Evolutionary conservation across 2,113 vertebrate species (phyloP).

Genomic region (Mobula birostris): DNA sequence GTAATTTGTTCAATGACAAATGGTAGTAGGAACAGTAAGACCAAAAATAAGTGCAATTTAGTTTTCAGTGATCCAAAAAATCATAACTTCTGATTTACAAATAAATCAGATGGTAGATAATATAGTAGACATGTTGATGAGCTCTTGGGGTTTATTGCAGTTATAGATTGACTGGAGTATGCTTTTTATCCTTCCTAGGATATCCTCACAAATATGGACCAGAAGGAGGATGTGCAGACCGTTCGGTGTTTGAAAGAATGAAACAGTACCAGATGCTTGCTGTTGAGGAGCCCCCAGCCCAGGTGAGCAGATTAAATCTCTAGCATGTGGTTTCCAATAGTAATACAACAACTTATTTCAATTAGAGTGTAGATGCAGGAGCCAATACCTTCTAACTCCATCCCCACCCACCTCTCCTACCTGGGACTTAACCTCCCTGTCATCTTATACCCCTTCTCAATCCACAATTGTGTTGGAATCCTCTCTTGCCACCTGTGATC

Average conservation of each 20-base stretch:
- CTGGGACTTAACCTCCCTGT: no score
- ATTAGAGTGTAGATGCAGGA: no score
- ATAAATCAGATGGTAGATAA: neutral
- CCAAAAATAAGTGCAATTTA: neutral
- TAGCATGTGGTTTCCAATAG: neutral
- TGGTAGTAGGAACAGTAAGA: neutral
- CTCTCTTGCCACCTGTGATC: no score
- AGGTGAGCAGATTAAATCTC: neutral
- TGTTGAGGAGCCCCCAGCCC: conserved; percentile 49
- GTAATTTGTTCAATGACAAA: neutral
- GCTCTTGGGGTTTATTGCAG: neutral
- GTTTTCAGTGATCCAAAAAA: neutral
- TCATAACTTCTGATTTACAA: neutral
- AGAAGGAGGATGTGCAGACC: conserved; percentile 89
- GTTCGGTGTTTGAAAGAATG: conserved; percentile 91
- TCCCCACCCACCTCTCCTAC: no score
- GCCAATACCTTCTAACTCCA: no score
- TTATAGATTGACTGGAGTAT: neutral
- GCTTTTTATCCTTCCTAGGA: conserved; percentile 59
- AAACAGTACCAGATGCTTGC: conserved; percentile 80
- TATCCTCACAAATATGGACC: conserved; percentile 95
- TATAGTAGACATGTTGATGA: neutral
- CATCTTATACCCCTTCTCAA: no score
- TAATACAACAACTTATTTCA: neutral
- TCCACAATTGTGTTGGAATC: no score